phyloP scores from a whole-genome alignment of 2,113 vertebrate species.

The Mirza zaza region DNA sequence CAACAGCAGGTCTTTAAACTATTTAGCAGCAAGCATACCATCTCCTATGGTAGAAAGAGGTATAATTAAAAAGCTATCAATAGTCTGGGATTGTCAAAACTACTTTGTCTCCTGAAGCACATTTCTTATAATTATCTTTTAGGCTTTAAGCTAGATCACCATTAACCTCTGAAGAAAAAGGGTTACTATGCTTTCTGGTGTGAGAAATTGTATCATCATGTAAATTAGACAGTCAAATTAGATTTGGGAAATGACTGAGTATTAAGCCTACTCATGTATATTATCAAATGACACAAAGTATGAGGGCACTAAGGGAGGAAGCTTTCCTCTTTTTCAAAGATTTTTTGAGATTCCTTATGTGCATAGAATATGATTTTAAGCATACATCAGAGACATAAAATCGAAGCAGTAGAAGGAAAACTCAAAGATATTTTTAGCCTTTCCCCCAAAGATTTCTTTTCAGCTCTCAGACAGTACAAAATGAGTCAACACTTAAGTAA shows the following conservation, averaged over 20 bases:
- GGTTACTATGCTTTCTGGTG: conserved; percentile 84
- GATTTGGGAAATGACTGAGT: conserved; percentile 83
- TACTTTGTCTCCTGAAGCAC: conserved; percentile 84
- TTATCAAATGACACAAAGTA: conserved; percentile 78
- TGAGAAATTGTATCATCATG: conserved; percentile 86
- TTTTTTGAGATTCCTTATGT: not conserved
- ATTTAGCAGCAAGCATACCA: conserved; percentile 73
- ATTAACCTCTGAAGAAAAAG: conserved; percentile 85
- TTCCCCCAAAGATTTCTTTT: conserved; percentile 65
- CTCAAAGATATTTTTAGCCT: conserved; percentile 74
- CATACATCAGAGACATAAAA: conserved; percentile 61
- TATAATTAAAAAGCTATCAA: conserved; percentile 86
- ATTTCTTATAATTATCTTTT: conserved; percentile 85
- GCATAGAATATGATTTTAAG: conserved; percentile 53
- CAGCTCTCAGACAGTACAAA: conserved; percentile 64
- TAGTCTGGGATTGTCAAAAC: conserved; percentile 83
- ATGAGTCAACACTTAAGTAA: conserved; percentile 72
- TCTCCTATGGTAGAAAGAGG: conserved; percentile 72
- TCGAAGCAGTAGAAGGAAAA: conserved; percentile 67
- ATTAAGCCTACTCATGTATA: conserved; percentile 83
- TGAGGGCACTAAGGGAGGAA: conserved; percentile 53
- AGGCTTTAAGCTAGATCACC: conserved; percentile 83
- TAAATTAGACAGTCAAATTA: conserved; percentile 87
- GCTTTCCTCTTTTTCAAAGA: conserved; percentile 51
- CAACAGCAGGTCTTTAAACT: conserved; percentile 68